Base-by-base conservation (phyloP, 2,888 invertebrate genomes). In the Hipparchia semele region DNA sequence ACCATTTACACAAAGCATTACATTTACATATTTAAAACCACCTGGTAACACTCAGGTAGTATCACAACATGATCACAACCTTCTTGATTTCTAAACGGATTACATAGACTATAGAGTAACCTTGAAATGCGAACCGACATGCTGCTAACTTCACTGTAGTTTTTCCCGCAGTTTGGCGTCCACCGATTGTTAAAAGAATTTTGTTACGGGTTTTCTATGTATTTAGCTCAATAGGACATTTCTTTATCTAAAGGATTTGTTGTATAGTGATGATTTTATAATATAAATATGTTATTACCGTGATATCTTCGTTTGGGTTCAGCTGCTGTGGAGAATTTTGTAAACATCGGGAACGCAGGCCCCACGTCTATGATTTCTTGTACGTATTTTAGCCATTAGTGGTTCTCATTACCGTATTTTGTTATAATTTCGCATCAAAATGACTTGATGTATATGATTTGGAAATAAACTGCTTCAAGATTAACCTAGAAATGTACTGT, bases 141-240 rank as follows among this genome's bases (percentile, higher is more conserved):
- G 77, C 69, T 78, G 86, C 92, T 85, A 91, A 86, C 92, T 94
- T 94, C 92, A 84, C 84, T 86, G 87, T 91, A 93, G 92, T 94
- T 93, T 92, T 93, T 93, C 92, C 92, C 91, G 90, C 91, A 93
- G 92, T 92, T 94, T 94, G 92, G 94, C 94, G 94, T 94, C 94
- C 84, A 90, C 91, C 82, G 88, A 84, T 86, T 87, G 90, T 87
- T 87, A 87, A 87, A 87, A 90, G 90, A 90, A 84, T 84, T 85
- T 85, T 83, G 84, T 83, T 82, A 83, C 86, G 80, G 83, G 79
- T 88, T 91, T 91, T 89, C 87, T 90, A 88, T 91, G 90, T 89
- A 90, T 87, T 90, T 91, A 90, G 87, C 88, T 85, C 84, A 87
- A 82, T 86, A 86, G 78, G 81, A 86, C 83, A 81, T 80, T 80